phyloP scores from a whole-genome alignment of 2,797 vertebrate genomes.

The Syngnathus acus region DNA sequence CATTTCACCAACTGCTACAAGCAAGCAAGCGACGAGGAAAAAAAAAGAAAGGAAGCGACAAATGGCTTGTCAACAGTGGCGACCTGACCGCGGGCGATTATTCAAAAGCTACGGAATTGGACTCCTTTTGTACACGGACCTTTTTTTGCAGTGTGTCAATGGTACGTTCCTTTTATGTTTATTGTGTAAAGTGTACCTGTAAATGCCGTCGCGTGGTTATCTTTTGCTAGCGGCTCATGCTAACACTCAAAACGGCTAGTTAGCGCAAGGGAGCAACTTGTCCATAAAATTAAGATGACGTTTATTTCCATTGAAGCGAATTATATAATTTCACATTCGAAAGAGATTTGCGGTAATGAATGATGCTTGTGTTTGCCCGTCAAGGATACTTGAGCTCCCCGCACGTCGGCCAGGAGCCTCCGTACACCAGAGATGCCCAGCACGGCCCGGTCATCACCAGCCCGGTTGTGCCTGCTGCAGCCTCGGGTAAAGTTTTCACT shows the following conservation, averaged over 20 bases:
- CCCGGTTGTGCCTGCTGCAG: constrained; percentile 51
- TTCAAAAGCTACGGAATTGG: constrained; percentile 52
- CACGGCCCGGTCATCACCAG: constrained; percentile 60
- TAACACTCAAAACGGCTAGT: not conserved
- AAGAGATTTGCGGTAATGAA: not conserved
- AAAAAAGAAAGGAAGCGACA: not conserved
- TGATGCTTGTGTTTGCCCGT: constrained; percentile 4
- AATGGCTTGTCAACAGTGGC: constrained; percentile 39
- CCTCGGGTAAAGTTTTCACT: constrained; percentile 48
- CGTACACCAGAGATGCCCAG: constrained; percentile 53
- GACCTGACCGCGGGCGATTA: constrained; percentile 52
- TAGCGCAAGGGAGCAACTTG: not conserved
- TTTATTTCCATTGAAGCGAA: not conserved
- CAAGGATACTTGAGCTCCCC: constrained; percentile 71
- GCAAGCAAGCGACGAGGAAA: constrained; percentile 17
- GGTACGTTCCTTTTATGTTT: constrained; percentile 41
- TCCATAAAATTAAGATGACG: not conserved
- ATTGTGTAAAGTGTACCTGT: not conserved
- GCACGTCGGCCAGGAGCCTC: constrained; percentile 57
- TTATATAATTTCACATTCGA: not conserved
- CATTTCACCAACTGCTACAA: constrained; percentile 15
- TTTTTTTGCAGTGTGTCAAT: constrained; percentile 51
- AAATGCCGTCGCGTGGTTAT: not conserved
- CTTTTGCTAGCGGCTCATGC: not conserved
- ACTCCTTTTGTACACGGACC: constrained; percentile 51